Evolutionary conservation across 2,113 vertebrate genomes (phyloP), one percentile per base, ranked within the genome.

Genomic region (Gallinago paraguaiae): DNA sequence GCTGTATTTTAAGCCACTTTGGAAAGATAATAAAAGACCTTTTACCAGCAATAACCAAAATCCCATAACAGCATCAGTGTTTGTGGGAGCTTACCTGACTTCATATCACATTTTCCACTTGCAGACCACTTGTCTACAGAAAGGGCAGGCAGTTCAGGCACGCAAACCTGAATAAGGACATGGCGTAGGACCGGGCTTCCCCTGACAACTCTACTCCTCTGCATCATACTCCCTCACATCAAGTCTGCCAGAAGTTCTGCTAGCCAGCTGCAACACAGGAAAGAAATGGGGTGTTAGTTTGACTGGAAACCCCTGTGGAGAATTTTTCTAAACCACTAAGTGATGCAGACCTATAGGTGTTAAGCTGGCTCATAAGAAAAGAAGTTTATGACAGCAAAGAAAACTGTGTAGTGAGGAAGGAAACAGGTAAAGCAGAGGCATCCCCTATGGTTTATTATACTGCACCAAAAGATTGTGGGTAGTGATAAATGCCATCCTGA

Each of bases 201-300:
- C 22, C 35, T 0, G 4, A 24, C 33, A 27, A 0, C 39, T 84
- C 39, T 31, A 13, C 54, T 31, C 70, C 57, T 54, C 61, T 70
- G 69, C 17, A 10, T 63, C n/a, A 12, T 35, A 24, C 37, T 84
- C 18, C n/a, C 33, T 70, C 2, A 2, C 56, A 33, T 0, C 0
- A 5, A 87, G 19, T 7, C 56, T 91, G 20, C 48, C 82, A 67
- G 41, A 53, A 72, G 59, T n/a, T 17, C 50, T 63, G 68, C 46
- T 51, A 46, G 59, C 31, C 37, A 35, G 28, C 31, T 84, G 45
- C 57, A 48, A 11, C 6, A 15, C 39, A 41, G 76, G n/a, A 69
- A 35, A 90, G 72, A 81, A 78, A 61, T 0, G 3, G 13, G 27
- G n/a, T 11, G 11, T 54, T 74, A 63, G 18, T 75, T 77, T 57